These are phyloP conservation scores for Leptinotarsa tumamoca DNA, from an alignment of 2,888 invertebrate species.

Conservation along the genomic window DNA sequence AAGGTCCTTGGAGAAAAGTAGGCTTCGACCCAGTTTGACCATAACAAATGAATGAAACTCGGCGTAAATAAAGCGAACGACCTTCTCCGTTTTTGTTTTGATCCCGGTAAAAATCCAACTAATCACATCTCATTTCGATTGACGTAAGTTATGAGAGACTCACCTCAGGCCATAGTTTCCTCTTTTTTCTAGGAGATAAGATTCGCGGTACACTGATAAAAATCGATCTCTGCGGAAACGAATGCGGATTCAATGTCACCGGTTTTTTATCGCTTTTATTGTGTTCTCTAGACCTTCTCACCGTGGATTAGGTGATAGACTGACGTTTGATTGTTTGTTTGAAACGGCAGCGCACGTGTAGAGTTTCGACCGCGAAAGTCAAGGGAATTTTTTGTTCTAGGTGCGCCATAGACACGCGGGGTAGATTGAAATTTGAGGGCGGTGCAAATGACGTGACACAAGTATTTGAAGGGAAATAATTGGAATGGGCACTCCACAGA, in stretches of 20 bases:
- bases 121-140: background rate
- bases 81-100: slow-evolving; percentile 10
- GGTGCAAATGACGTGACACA: background rate
- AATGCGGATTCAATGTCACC: slow-evolving; percentile 33
- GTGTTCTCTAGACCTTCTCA: slow-evolving; percentile 16
- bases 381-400: slow-evolving; percentile 15
- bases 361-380: slow-evolving; percentile 34
- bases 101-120: background rate
- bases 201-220: background rate
- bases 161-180: slow-evolving; percentile 1
- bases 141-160: background rate
- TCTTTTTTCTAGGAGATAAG: background rate
- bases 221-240: slow-evolving; percentile 23
- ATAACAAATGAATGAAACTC: background rate
- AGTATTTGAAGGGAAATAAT: no score
- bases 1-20: background rate
- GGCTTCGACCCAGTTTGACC: background rate
- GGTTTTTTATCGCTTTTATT: slow-evolving; percentile 7
- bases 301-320: slow-evolving; percentile 38
- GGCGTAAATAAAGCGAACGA: slow-evolving; percentile 14
- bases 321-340: slow-evolving; percentile 37
- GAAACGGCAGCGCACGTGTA: slow-evolving; percentile 43
- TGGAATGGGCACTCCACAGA: no score
- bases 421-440: background rate
- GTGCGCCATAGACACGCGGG: background rate